A percentile compares a stretch with the other conserved stretches of the same genome.
Evolutionary conservation across 2,797 vertebrate genomes (phyloP).

Genomic region (Megaceryle alcyon): DNA sequence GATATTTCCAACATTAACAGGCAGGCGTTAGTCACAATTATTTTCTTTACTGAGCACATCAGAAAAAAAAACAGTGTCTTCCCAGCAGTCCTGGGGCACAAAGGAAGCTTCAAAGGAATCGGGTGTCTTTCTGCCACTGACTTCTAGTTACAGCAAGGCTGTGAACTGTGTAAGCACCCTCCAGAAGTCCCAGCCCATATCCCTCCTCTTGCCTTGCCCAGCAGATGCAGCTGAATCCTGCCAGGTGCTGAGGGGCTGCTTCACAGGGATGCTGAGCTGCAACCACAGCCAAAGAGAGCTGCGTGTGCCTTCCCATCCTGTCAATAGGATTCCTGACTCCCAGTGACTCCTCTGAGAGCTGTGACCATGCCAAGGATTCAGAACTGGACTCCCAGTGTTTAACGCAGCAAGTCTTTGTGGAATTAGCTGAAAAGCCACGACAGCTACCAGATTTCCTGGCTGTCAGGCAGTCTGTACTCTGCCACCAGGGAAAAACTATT

Average conservation of each 20-base stretch:
- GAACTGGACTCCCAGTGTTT: not conserved
- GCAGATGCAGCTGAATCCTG: not conserved
- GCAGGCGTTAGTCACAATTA: rapidly evolving
- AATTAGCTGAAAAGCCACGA: constrained; percentile 25
- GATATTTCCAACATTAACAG: not conserved
- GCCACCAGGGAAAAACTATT: constrained; percentile 30
- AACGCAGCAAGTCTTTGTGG: not conserved
- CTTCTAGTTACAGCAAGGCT: not conserved
- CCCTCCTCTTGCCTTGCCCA: rapidly evolving
- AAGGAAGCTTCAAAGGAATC: not conserved
- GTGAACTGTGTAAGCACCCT: not conserved
- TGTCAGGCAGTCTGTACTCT: constrained; percentile 19
- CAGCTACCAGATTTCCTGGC: constrained; percentile 7
- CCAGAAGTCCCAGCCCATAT: not conserved
- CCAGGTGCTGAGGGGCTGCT: not conserved
- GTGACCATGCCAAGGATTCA: not conserved
- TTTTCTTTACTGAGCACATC: not conserved
- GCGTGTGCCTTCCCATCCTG: not conserved
- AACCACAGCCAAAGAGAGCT: not conserved
- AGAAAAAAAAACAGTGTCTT: not conserved
- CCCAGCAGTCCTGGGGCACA: not conserved
- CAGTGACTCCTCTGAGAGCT: not conserved
- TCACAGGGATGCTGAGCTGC: not conserved
- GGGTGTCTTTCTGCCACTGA: not conserved
- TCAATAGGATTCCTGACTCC: not conserved